Base-by-base conservation (phyloP, 2,797 vertebrate genomes). In the Acrocephalus scirpaceus region DNA sequence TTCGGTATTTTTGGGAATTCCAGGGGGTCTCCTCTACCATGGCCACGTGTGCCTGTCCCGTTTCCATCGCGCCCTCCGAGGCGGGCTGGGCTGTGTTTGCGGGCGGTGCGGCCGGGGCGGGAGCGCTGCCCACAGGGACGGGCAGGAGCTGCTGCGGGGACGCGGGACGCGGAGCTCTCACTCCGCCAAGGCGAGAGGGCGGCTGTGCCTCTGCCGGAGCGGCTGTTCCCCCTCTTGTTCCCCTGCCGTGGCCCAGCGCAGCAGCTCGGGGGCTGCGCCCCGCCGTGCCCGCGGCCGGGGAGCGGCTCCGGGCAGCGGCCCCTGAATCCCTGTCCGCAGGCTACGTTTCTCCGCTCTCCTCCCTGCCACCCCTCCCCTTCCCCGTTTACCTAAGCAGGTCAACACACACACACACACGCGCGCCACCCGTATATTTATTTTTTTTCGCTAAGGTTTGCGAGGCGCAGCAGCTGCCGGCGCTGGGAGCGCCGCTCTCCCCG, bases 321-420 rank as follows among this genome's bases (percentile, higher is more conserved):
- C 34, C 91, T 26, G 90, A 97, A 97, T 93, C 53, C 90, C 32
- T 96, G 66, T 38, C 97, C 47, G 54, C 71, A 34, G 96, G 98
- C 96, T 83, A 87, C 6, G 18, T 19, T 95, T 95, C 92, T 95
- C 58, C 30, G 16, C 73, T 76, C 67, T 69, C 60, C 80, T 91
- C 71, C 69, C 66, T 22, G 78, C 64, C 88, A 73, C 94, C 87
- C 88, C 76, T 96, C 92, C 94, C 61, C 88, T 54, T 83, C 86
- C 90, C 86, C 72, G n/a, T 88, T 94, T 93, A 86, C 84, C 84
- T 69, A 75, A 66, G 83, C 92, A 56, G 87, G 82, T 66, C 71
- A 60, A 22, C 53, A 19, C 13, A 27, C 23, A 48, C 13, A n/a
- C 20, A 4, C 11, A 29, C 7, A 5, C 42, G 42, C 13, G 10